Conservation (phyloP, 1,140 invertebrate species). For the Leptinotarsa defecta region DNA sequence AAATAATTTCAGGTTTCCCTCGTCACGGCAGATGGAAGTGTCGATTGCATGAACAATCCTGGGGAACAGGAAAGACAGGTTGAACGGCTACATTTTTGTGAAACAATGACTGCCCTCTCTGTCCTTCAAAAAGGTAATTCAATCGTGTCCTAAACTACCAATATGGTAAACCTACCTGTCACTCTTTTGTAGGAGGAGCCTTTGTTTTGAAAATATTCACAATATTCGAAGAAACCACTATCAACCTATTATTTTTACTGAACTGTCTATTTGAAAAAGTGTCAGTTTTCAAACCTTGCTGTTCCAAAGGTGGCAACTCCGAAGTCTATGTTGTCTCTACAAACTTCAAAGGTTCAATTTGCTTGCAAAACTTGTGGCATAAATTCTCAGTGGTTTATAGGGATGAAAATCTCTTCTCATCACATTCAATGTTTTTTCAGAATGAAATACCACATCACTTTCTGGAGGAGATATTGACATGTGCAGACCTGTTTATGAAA, state of each 20-base stretch:
- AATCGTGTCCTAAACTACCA: background rate
- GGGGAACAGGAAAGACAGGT: slow-evolving; percentile 85
- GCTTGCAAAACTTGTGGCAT: slow-evolving; percentile 56
- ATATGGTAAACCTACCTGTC: background rate
- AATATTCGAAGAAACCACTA: slow-evolving; percentile 79
- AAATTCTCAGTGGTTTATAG: slow-evolving; percentile 61
- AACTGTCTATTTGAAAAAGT: slow-evolving; percentile 75
- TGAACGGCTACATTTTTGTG: slow-evolving; percentile 78
- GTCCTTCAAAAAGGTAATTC: slow-evolving; percentile 59
- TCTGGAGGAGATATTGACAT: slow-evolving; percentile 69
- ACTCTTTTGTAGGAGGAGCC: slow-evolving; percentile 66
- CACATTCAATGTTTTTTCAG: slow-evolving; percentile 63
- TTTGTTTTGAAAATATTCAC: slow-evolving; percentile 95
- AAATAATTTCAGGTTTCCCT: slow-evolving; percentile 59
- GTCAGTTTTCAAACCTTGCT: slow-evolving; percentile 82
- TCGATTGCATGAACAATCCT: slow-evolving; percentile 82
- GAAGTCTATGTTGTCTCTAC: slow-evolving; percentile 87
- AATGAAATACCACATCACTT: slow-evolving; percentile 69
- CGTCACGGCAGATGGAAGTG: slow-evolving; percentile 92
- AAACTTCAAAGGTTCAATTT: slow-evolving; percentile 63
- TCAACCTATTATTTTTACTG: slow-evolving; percentile 81
- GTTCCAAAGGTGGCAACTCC: slow-evolving; percentile 92
- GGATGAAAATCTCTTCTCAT: slow-evolving; percentile 34
- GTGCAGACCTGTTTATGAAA: slow-evolving; percentile 67
- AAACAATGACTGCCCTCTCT: slow-evolving; percentile 75